Base-by-base conservation (phyloP, 2,113 vertebrate species). In the Oxyruncus cristatus region DNA sequence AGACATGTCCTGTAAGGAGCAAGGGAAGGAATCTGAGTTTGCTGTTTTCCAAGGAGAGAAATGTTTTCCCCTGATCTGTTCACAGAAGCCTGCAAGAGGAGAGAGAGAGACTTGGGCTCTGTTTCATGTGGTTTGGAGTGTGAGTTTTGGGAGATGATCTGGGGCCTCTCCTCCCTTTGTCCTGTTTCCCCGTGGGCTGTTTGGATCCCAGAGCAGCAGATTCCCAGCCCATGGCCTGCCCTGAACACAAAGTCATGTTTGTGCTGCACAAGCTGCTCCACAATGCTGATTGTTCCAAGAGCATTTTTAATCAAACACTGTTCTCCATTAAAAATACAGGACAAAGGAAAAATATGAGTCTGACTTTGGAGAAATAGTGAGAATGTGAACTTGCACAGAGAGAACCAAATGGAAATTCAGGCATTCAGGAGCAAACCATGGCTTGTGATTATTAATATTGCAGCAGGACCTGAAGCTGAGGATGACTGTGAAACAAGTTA, bases 241-340 rank as follows among this genome's bases (percentile, higher is more conserved):
- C 2, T 30, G 56, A 59, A 3, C 92, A 96, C 93, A 94, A 82
- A 90, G 78, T 94, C 17, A 63, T 77, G 79, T 74, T 96, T 96
- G 95, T 94, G 78, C 90, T 83, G 83, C 63, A 83, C 67, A 47
- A 58, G 70, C 96, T 72, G 66, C 61, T 72, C 93, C 89, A 85
- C 93, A 93, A 79, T 50, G 81, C 90, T 89, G 75, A 92, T 91
- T 93, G 93, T 94, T 94, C 88, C 58, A 35, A 55, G 59, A 12
- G 85, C 89, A 14, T 91, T 80, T 84, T 76, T 76, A 67, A 80
- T 77, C 58, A 62, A 73, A 72, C 12, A 8, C 42, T 90, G 75
- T 67, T 80, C 78, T 88, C 78, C 67, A 59, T n/a, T 59, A 35
- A 72, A 70, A 77, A 63, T 62, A 84, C 76, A 42, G 56, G 56